Evolutionary conservation across 1,140 invertebrate species (phyloP), one percentile per base, ranked within the genome.

Genomic region (Magallana gigas): DNA sequence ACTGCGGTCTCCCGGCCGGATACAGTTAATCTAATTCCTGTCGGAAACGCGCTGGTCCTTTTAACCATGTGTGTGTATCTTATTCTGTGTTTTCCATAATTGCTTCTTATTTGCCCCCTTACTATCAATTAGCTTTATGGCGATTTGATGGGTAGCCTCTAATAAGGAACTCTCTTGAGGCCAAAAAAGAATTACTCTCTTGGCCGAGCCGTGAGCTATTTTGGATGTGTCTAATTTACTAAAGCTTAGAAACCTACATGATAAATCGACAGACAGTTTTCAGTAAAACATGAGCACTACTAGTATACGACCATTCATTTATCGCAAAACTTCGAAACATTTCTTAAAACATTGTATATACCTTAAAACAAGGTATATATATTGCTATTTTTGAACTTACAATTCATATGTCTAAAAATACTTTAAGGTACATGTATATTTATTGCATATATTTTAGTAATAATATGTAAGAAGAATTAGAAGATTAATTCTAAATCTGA

Each of bases 181-280:
- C 68, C 23, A 48, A 76, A 76, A 76, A 76, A 29, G 68, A 76
- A 76, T 76, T 76, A 76, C 68, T 76, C 68, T 76, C 68, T 76
- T 76, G 68, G 68, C 68, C 23, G 12, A 23, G 68, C 68, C 68
- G 68, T 76, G 23, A 76, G 68, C 68, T 76, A 76, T 76, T 76
- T 76, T 29, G 68, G 36, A 76, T 76, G 68, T 23, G 68, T 76
- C 23, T 76, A 76, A 76, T 76, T 76, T 76, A 29, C 68, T 76
- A 76, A 76, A 76, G 23, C 68, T 76, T 76, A 76, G 23, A 76
- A 12, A 76, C 23, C 68, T 76, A 76, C 68, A 76, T 76, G 68
- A 76, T 76, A 36, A 71, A 71, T 36, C 36, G 68, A 71, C 68
- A 29, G 18, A 12, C 68, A 5, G 8, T 71, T 18, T 71, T 11